Evolutionary conservation across 1,140 invertebrate genomes (phyloP).

Genomic region (Sarcophaga bullata): DNA sequence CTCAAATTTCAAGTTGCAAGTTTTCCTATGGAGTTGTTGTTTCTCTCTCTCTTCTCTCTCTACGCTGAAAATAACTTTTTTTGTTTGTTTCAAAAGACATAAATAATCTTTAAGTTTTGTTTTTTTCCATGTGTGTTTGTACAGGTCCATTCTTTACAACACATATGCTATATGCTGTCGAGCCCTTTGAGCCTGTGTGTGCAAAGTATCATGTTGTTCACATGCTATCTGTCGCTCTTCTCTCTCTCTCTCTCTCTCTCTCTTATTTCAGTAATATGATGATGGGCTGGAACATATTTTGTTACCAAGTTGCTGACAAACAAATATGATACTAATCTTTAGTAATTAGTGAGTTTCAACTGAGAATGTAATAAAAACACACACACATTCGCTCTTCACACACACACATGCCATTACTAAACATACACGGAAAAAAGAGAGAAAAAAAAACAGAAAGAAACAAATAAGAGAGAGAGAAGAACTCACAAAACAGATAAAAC

Average conservation of each 20-base stretch:
- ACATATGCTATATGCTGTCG: constrained; percentile 27
- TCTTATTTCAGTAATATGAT: neutral
- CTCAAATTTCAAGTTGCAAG: neutral
- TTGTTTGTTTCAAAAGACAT: constrained; percentile 14
- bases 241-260: too few relatives aligned
- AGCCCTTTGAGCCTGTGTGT: constrained; percentile 4
- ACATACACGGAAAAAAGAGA: neutral
- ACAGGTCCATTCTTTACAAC: neutral
- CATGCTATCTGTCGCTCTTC: too few relatives aligned
- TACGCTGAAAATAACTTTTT: neutral
- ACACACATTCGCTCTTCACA: neutral
- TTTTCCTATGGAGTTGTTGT: too few relatives aligned
- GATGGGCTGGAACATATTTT: neutral
- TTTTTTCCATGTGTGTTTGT: neutral
- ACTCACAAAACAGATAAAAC: neutral
- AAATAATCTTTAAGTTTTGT: constrained; percentile 41
- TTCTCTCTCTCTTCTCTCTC: neutral
- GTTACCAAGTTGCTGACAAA: constrained; percentile 32
- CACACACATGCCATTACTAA: too few relatives aligned
- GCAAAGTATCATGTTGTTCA: constrained; percentile 18
- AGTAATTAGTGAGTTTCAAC: constrained; percentile 34
- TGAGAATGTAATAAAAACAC: constrained; percentile 2
- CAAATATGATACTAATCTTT: constrained; percentile 41
- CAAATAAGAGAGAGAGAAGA: too few relatives aligned
- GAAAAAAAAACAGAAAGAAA: neutral